Evolutionary conservation across 2,113 vertebrate species (phyloP).

Genomic region (Excalfactoria chinensis): DNA sequence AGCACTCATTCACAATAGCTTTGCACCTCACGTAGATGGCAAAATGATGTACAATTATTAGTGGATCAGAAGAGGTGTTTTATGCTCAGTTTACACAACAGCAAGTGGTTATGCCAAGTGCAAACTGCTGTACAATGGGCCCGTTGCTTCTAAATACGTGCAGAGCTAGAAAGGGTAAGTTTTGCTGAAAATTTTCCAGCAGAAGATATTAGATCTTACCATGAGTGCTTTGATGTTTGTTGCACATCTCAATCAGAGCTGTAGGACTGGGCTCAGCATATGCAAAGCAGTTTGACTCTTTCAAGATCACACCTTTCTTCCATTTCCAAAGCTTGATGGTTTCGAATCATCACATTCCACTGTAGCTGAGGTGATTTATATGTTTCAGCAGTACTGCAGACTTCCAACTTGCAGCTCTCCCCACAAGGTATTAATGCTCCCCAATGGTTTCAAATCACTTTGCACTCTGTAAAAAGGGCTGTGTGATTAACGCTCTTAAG

Average conservation of each 20-base stretch:
- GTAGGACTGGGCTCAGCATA: not conserved
- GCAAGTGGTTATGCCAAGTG: not conserved
- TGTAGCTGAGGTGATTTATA: slow-evolving; percentile 31
- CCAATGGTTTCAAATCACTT: slow-evolving; percentile 36
- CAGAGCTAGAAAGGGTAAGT: not conserved
- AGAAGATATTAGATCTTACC: slow-evolving; percentile 27
- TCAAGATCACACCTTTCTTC: slow-evolving; percentile 16
- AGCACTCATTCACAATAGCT: not conserved
- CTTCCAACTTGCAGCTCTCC: slow-evolving; percentile 8
- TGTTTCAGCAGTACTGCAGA: slow-evolving; percentile 6
- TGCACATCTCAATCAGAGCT: slow-evolving; percentile 22
- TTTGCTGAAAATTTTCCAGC: slow-evolving; percentile 21
- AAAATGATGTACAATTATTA: slow-evolving; percentile 28
- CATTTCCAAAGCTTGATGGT: not conserved
- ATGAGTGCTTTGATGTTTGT: slow-evolving; percentile 25
- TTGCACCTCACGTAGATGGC: not conserved
- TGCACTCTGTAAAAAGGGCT: slow-evolving; percentile 19
- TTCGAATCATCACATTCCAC: slow-evolving; percentile 28
- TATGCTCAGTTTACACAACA: slow-evolving; percentile 21
- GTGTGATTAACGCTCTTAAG: slow-evolving; percentile 42
- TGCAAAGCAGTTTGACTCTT: not conserved
- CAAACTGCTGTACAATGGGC: not conserved
- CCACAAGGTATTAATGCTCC: not conserved
- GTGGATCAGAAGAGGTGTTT: slow-evolving; percentile 4
- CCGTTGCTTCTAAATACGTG: not conserved